Conservation (phyloP, 2,888 invertebrate genomes). For the Pterobdella sp. region DNA sequence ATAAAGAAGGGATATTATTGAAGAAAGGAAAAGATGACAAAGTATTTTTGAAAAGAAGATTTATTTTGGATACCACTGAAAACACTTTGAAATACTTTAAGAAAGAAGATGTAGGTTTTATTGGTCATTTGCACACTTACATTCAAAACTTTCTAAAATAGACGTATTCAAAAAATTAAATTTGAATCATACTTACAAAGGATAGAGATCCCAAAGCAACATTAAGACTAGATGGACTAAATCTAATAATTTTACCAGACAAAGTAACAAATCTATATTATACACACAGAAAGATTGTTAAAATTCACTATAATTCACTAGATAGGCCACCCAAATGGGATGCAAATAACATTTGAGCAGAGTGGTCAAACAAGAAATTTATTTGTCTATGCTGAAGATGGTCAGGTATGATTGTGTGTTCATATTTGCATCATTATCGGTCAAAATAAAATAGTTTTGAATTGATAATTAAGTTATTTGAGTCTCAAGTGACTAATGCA, state of each 20-base stretch:
- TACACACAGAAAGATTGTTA: slow-evolving; percentile 62
- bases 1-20: slow-evolving; percentile 76
- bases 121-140: not conserved
- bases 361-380: slow-evolving; percentile 78
- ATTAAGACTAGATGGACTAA: slow-evolving; percentile 36
- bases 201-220: slow-evolving; percentile 36
- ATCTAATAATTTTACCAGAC: slow-evolving; percentile 35
- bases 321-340: slow-evolving; percentile 35
- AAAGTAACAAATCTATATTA: slow-evolving; percentile 34
- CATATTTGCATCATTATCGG: no score
- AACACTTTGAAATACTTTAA: slow-evolving; percentile 65
- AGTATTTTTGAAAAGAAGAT: slow-evolving; percentile 72
- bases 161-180: not conserved
- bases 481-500: no score
- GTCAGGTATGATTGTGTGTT: slow-evolving; percentile 57
- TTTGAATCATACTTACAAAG: slow-evolving; percentile 28
- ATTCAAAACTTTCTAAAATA: no score
- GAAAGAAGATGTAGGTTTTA: slow-evolving; percentile 48
- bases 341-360: slow-evolving; percentile 76
- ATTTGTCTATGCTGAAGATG: slow-evolving; percentile 76
- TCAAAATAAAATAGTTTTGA: no score
- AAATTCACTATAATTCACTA: no score
- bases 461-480: no score
- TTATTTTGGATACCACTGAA: slow-evolving; percentile 70
- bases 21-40: slow-evolving; percentile 81